Evolutionary conservation across 2,888 invertebrate species (phyloP).

Genomic region (Diaprepes abbreviatus): DNA sequence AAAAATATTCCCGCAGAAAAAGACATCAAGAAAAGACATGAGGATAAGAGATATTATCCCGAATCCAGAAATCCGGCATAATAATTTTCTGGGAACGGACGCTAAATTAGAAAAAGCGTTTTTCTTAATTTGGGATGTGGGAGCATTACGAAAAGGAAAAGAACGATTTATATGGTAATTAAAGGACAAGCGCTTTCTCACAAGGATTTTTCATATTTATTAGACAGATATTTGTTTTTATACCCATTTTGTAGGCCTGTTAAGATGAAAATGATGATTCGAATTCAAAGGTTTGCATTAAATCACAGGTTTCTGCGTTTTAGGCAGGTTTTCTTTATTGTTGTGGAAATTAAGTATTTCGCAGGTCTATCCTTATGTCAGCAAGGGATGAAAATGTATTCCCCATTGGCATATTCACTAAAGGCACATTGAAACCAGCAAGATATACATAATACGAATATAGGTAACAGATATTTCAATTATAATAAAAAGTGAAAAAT

Average conservation of each 20-base stretch:
- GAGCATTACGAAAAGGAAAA: neutral
- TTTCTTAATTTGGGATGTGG: constrained; percentile 11
- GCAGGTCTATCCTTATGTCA: too few species aligned
- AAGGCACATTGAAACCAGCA: too few species aligned
- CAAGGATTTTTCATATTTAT: constrained; percentile 7
- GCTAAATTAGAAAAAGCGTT: constrained; percentile 14
- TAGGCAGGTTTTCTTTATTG: neutral
- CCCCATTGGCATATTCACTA: too few species aligned
- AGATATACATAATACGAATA: too few species aligned
- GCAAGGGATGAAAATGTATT: too few species aligned
- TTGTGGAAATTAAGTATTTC: too few species aligned
- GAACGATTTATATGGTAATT: constrained; percentile 22
- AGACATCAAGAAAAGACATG: neutral
- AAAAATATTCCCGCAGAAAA: neutral
- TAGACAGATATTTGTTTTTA: neutral
- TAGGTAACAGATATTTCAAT: too few species aligned
- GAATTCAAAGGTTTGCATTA: neutral
- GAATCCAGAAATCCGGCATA: constrained; percentile 2
- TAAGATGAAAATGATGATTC: neutral
- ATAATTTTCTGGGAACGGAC: constrained; percentile 16
- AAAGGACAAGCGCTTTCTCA: neutral
- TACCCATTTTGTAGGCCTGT: neutral
- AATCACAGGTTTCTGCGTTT: neutral
- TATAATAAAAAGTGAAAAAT: too few species aligned
- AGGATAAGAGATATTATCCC: constrained; percentile 6